Evolutionary conservation across 2,888 invertebrate genomes (phyloP).

Genomic region (Drosophila koepferae): DNA sequence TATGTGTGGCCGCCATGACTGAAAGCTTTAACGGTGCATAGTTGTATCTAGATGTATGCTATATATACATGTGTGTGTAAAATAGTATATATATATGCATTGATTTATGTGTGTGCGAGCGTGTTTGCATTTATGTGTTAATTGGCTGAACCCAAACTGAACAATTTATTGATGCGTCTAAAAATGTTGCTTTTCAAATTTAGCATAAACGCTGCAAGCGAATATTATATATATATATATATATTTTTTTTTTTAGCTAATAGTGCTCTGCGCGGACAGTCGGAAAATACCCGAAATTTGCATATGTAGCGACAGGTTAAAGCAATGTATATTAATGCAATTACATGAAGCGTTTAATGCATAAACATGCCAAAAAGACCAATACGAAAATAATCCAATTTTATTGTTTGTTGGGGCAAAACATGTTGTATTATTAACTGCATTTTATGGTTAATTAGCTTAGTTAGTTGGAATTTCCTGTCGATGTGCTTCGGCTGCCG

Average conservation of each 20-base stretch:
- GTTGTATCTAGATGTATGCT: not conserved
- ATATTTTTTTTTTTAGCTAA: not conserved
- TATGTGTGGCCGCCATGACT: slow-evolving; percentile 64
- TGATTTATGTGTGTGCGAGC: not conserved
- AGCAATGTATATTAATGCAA: slow-evolving; percentile 50
- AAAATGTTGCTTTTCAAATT: slow-evolving; percentile 70
- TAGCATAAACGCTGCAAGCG: slow-evolving; percentile 1
- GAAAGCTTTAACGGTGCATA: slow-evolving; percentile 11
- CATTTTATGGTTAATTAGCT: slow-evolving; percentile 71
- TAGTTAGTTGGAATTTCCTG: slow-evolving; percentile 44
- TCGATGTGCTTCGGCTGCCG: slow-evolving; percentile 32
- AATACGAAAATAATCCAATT: slow-evolving; percentile 11
- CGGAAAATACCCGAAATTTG: slow-evolving; percentile 36
- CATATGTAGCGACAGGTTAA: slow-evolving; percentile 15
- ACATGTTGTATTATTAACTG: slow-evolving; percentile 56
- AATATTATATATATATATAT: too few species aligned
- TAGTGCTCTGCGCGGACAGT: not conserved
- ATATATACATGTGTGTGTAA: slow-evolving; percentile 1
- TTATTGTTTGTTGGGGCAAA: slow-evolving; percentile 11
- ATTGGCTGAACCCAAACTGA: slow-evolving; percentile 50
- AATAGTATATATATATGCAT: slow-evolving; percentile 4
- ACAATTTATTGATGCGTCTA: slow-evolving; percentile 56
- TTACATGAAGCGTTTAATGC: slow-evolving; percentile 57
- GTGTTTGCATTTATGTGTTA: slow-evolving; percentile 39
- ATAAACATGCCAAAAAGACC: slow-evolving; percentile 36